Base-by-base conservation (phyloP, 1,140 invertebrate genomes). In the Mycetomoellerius zeteki region DNA sequence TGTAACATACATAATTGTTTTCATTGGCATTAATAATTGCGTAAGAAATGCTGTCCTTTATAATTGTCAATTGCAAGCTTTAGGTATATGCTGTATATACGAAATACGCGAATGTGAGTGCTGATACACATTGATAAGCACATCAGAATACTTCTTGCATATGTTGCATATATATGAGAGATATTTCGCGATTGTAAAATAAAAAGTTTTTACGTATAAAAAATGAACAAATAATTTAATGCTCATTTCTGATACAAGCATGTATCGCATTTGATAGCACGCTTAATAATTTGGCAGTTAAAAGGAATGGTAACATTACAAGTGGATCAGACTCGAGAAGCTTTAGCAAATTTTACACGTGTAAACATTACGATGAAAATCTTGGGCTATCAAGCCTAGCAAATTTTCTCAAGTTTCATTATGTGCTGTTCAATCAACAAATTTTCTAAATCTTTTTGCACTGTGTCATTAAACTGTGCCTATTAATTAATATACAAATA, bases 241-340 rank as follows among this genome's bases (percentile, higher is more conserved):
- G 16, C 50, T 3, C n/a, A 52, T 67, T 24, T n/a, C 19, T 78
- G 21, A 43, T 72, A 12, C 27, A 52, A 37, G 67, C 2, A 50
- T n/a, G 58, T 67, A 52, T 58, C 37, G 72, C 33, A 12, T 37
- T 21, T 56, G 47, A 81, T 72, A 82, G 24, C 12, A 64, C 67
- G 58, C 71, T 60, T 67, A 69, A 78, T 30, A 12, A 72, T 67
- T 58, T 86, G 89, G 88, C 85, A 92, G 86, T 92, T 90, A 8
- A 85, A 60, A 87, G 90, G 91, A 93, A 93, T 93, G 89, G 58
- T 86, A 88, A 71, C n/a, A 75, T 54, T 86, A 43, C 37, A 54
- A 56, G 14, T 69, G 86, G 19, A n/a, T 86, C 19, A n/a, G 19
- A 14, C 30, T 19, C 16, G n/a, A 60, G 10, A 14, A 62, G 24